Evolutionary conservation across 64 coral and sea anemone genomes (phyloP), one percentile per base, ranked within the genome.

Genomic region (Stylophora pistillata): DNA sequence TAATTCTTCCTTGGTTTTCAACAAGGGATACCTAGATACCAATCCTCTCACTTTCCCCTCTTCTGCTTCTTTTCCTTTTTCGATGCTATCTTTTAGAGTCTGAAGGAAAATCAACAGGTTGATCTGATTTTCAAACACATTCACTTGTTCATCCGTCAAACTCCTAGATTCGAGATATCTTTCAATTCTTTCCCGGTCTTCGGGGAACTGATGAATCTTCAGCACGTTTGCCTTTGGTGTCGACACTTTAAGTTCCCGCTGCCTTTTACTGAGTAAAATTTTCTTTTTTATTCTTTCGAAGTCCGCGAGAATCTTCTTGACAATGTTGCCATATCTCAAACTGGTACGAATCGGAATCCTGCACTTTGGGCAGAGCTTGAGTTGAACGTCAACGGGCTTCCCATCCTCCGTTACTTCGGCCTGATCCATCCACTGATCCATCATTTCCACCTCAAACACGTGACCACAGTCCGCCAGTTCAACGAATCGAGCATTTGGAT

Each of bases 401-500:
- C 74, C 89, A 31, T 86, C 21, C 0, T 63, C 0, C 3, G 4
- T 41, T 21, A n/a, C 60, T 23, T 86, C 87, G n/a, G 58, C 74
- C 30, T 84, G 69, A 5, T 78, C 81, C 93, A 94, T 94, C 82
- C 87, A 94, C 14, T 81, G 55, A 83, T 98, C 96, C 80, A 98
- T 78, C 21, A 32, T 85, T 21, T 60, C 5, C 11, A 98, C 96
- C 41, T 98, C 96, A 37, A 98, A 73, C 23, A 98, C 74, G 54
- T 98, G 96, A 21, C 87, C 76, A 85, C 96, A 98, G 72, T 94
- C 92, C 1, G 63, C 71, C 17, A 98, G 80, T 59, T 98, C 89
- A 28, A 98, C 60, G 30, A 98, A 98, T 26, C 93, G 57, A 21
- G 96, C 96, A 33, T 57, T 31, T 1, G 41, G 57, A 0, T 89